phyloP scores from a whole-genome alignment of 2,797 vertebrate species.

The Rousettus madagascariensis region DNA sequence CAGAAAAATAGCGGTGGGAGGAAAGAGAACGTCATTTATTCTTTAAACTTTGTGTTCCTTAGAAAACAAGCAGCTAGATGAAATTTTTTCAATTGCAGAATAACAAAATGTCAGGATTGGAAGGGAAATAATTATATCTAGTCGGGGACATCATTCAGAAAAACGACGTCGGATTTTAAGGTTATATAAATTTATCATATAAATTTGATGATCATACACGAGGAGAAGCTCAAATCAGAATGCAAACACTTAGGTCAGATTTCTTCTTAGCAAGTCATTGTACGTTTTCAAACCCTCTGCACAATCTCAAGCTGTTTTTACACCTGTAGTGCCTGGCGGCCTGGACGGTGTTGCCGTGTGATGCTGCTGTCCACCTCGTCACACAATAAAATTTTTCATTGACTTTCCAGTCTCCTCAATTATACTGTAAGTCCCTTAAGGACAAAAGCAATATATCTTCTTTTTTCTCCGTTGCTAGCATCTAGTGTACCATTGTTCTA shows the following conservation, averaged over 20 bases:
- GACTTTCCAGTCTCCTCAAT: neutral
- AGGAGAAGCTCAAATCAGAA: neutral
- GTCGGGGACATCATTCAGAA: neutral
- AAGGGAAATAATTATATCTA: neutral
- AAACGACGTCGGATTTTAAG: neutral
- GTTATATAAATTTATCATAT: neutral
- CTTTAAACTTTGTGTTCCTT: neutral
- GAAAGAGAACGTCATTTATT: neutral
- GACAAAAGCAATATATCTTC: neutral
- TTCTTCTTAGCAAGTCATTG: neutral
- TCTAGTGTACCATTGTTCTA: neutral
- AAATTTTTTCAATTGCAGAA: neutral
- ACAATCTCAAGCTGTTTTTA: too few species aligned
- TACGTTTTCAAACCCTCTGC: neutral
- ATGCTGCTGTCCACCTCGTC: neutral
- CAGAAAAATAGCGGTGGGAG: neutral
- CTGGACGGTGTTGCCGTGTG: neutral
- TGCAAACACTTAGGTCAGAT: neutral
- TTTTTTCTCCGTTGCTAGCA: neutral
- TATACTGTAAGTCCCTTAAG: neutral
- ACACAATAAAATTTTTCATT: neutral
- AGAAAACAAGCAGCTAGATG: neutral
- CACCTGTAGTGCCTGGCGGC: fast-evolving
- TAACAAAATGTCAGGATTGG: neutral
- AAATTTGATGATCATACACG: neutral